Conservation (phyloP, 2,797 vertebrate species). For the Gallinago stenura region DNA sequence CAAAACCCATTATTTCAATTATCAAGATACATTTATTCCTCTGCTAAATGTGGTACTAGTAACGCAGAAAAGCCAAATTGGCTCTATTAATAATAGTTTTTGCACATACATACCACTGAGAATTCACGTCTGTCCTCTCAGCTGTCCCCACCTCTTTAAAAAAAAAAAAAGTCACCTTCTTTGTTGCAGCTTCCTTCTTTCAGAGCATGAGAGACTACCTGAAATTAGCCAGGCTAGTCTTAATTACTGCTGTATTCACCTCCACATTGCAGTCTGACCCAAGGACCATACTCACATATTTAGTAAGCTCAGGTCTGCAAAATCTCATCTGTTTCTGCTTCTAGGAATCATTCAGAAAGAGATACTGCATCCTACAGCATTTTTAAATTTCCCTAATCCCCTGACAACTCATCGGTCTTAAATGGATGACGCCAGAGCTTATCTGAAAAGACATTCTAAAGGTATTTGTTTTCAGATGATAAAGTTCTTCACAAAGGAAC, state of each 20-base stretch:
- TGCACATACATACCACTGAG: not conserved
- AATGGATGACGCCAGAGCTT: not conserved
- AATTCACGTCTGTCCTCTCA: not conserved
- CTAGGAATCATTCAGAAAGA: not conserved
- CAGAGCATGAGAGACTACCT: not conserved
- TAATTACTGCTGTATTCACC: not conserved
- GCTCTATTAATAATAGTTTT: not conserved
- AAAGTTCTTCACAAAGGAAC: not conserved
- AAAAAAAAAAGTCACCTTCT: not conserved
- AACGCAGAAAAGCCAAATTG: not conserved
- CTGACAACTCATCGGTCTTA: not conserved
- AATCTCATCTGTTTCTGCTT: not conserved
- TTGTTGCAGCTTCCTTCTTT: not conserved
- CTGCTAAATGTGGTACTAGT: not conserved
- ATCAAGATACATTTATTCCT: not conserved
- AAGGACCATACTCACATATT: accelerated
- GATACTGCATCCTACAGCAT: not conserved
- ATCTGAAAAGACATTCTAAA: not conserved
- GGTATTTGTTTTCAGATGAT: not conserved
- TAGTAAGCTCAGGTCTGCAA: not conserved
- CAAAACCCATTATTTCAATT: not conserved
- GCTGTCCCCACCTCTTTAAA: not conserved
- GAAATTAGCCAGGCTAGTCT: not conserved
- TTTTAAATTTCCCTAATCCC: not conserved
- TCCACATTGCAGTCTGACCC: not conserved